Conservation (phyloP, 2,888 invertebrate genomes). For the Nymphalis polychloros region DNA sequence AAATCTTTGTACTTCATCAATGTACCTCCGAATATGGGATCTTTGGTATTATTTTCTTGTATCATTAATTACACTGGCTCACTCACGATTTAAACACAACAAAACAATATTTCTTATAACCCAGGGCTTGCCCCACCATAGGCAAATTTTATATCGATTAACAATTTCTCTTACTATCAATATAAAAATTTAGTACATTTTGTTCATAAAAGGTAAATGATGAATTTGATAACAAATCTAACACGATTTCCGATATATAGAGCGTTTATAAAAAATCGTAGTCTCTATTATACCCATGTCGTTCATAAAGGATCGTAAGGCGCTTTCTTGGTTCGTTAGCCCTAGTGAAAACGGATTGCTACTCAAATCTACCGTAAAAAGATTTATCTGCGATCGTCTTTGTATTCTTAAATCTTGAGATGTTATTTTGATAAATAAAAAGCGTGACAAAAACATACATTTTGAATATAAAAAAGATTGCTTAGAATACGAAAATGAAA, state of each 20-base stretch:
- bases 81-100: too few species aligned
- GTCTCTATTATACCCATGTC: slow-evolving; percentile 32
- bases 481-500: not conserved
- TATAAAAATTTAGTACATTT: too few species aligned
- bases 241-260: slow-evolving; percentile 9
- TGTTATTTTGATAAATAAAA: slow-evolving; percentile 1
- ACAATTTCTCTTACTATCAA: too few species aligned
- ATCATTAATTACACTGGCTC: too few species aligned
- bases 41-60: too few species aligned
- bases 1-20: not conserved
- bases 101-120: too few species aligned
- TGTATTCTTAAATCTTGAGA: slow-evolving; percentile 26
- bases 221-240: not conserved
- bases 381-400: slow-evolving; percentile 50
- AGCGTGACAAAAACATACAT: not conserved
- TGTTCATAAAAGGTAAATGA: not conserved
- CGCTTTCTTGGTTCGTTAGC: slow-evolving; percentile 50
- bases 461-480: not conserved
- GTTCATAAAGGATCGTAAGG: slow-evolving; percentile 44
- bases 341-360: slow-evolving; percentile 48
- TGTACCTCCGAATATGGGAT: too few species aligned
- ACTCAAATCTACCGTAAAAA: slow-evolving; percentile 59
- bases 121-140: not conserved
- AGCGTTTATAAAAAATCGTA: slow-evolving; percentile 3
- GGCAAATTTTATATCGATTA: not conserved